Percentiles rank a stretch among this genome's conserved stretches.
Evolutionary conservation across 2,113 vertebrate species (phyloP).

Genomic region (Pelvicachromis taeniatus): DNA sequence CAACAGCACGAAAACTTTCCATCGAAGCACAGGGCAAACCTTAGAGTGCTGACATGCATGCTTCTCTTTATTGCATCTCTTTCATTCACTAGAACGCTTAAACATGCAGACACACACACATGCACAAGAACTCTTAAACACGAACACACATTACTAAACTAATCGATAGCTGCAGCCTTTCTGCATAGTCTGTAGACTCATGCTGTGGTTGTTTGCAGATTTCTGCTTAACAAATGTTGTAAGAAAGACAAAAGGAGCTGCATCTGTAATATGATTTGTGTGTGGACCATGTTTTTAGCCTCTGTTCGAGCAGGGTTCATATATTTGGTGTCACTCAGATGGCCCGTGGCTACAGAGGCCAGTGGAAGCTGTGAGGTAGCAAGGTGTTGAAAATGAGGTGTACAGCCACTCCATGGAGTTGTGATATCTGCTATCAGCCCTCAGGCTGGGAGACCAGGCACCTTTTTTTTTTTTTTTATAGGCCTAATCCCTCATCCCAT

Average conservation of each 20-base stretch:
- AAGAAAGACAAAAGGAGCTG: background rate
- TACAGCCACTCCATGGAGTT: conserved; percentile 40
- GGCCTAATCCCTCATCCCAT: conserved; percentile 36
- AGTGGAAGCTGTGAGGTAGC: conserved; percentile 8
- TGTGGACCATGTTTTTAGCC: background rate
- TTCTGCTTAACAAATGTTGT: background rate
- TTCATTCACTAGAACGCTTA: background rate
- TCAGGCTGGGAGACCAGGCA: conserved; percentile 57
- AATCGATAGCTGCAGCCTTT: background rate
- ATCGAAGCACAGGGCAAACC: background rate
- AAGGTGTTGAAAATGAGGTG: conserved; percentile 49
- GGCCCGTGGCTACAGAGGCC: background rate
- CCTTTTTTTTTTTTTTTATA: conserved; percentile 57
- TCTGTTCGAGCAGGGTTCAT: background rate
- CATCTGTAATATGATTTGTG: background rate
- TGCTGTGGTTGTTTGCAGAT: background rate
- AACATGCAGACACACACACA: background rate
- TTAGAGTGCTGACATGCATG: background rate
- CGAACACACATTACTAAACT: background rate
- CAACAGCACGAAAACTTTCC: background rate
- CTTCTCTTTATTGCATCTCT: background rate
- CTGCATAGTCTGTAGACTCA: background rate
- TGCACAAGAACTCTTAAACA: background rate
- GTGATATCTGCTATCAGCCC: conserved; percentile 59
- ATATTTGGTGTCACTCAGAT: background rate